phyloP scores from a whole-genome alignment of 2,888 invertebrate genomes.

The Scaeva pyrastri region DNA sequence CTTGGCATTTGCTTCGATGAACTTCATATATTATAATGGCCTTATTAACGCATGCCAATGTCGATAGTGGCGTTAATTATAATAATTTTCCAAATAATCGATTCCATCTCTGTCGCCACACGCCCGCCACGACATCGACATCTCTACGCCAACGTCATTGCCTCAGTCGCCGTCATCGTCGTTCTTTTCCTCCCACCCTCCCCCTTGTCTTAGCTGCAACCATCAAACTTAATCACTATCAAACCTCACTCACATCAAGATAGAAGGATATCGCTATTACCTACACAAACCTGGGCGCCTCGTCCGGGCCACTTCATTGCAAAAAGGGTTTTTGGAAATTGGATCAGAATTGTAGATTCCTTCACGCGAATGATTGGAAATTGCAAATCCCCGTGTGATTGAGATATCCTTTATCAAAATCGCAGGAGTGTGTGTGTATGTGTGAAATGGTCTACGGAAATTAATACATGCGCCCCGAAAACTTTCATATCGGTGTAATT shows the following conservation, averaged over 20 bases:
- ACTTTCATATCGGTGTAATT: constrained; percentile 22
- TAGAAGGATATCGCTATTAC: not conserved
- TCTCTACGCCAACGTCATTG: too few relatives aligned
- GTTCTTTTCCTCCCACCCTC: too few relatives aligned
- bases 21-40: constrained; percentile 43
- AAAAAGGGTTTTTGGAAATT: constrained; percentile 40
- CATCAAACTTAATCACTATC: not conserved
- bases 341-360: constrained; percentile 27
- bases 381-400: constrained; percentile 48
- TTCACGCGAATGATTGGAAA: constrained; percentile 60
- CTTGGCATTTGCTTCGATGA: constrained; percentile 33
- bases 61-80: constrained; percentile 66
- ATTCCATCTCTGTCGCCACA: constrained; percentile 16
- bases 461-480: constrained; percentile 36
- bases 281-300: not conserved
- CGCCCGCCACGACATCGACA: not conserved
- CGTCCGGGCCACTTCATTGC: not conserved
- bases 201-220: not conserved
- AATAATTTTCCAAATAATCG: constrained; percentile 62
- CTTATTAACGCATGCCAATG: constrained; percentile 43
- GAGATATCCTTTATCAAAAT: constrained; percentile 33
- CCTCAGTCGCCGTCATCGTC: too few relatives aligned
- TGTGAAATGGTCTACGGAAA: constrained; percentile 50
- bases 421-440: constrained; percentile 22
- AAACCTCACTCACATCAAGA: not conserved